phyloP scores from a whole-genome alignment of 2,888 invertebrate genomes.

The Campoletis raptor region DNA sequence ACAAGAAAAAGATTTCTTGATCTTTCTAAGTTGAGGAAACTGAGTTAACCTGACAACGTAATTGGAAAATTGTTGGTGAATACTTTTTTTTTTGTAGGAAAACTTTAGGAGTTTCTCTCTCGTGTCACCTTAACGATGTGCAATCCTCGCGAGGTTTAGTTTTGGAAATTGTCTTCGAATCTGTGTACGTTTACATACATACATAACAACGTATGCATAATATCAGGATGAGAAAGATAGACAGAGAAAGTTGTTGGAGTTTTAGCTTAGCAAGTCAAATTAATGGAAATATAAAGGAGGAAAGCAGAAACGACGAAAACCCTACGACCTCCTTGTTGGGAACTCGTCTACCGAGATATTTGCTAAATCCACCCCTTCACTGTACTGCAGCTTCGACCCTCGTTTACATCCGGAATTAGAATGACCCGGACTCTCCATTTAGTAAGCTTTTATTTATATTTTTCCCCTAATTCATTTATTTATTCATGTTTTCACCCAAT shows the following conservation, averaged over 20 bases:
- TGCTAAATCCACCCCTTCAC: slow-evolving; percentile 58
- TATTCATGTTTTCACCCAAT: background rate
- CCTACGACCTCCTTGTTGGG: slow-evolving; percentile 58
- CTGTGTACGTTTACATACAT: slow-evolving; percentile 3
- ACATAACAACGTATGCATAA: slow-evolving; percentile 10
- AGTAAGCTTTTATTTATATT: slow-evolving; percentile 14
- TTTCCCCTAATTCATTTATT: background rate
- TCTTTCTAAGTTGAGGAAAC: background rate
- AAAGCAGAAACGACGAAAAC: slow-evolving; percentile 40
- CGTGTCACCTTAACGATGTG: slow-evolving; percentile 23
- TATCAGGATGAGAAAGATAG: slow-evolving; percentile 17
- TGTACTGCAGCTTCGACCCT: slow-evolving; percentile 21
- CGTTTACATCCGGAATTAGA: slow-evolving; percentile 50
- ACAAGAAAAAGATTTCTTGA: background rate
- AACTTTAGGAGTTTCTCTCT: background rate
- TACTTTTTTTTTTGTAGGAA: background rate
- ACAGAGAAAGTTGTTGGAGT: slow-evolving; percentile 70
- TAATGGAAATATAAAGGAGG: slow-evolving; percentile 78
- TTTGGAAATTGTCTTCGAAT: slow-evolving; percentile 12
- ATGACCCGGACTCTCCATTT: slow-evolving; percentile 27
- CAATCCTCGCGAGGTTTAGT: slow-evolving; percentile 2
- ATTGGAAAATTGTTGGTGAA: background rate
- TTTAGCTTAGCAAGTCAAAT: slow-evolving; percentile 83
- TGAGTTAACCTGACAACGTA: background rate
- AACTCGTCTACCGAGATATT: slow-evolving; percentile 60